Conservation (phyloP, 2,888 invertebrate species). For the Eupithecia abbreviata region DNA sequence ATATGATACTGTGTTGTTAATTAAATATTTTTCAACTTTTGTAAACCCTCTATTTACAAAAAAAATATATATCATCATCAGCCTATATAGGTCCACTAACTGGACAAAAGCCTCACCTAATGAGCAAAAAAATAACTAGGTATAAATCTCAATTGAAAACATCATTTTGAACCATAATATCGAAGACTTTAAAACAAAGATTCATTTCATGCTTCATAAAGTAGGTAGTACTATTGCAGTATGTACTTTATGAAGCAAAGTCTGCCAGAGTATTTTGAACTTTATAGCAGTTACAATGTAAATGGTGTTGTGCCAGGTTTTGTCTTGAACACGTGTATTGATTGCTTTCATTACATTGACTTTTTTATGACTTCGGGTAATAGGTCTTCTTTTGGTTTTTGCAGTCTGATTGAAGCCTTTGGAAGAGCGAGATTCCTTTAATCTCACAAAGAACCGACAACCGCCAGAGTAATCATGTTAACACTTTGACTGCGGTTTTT, state of each 20-base stretch:
- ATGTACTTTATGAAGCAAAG: neutral
- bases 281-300: neutral
- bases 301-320: conserved; percentile 1
- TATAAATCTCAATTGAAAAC: neutral
- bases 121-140: too few species aligned
- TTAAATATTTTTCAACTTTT: too few species aligned
- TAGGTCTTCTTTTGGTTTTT: neutral
- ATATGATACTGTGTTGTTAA: too few species aligned
- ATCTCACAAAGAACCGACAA: too few species aligned
- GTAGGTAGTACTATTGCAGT: neutral
- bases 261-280: neutral
- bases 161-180: neutral
- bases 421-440: too few species aligned
- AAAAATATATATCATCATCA: too few species aligned
- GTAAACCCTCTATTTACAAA: too few species aligned
- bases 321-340: conserved; percentile 2
- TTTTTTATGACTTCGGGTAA: neutral
- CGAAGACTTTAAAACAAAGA: neutral
- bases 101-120: too few species aligned
- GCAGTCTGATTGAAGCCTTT: neutral
- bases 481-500: too few species aligned
- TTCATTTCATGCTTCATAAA: neutral
- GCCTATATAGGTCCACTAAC: too few species aligned
- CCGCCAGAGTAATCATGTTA: too few species aligned
- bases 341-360: neutral